A percentile compares a stretch with the other conserved stretches of the same genome.
Conservation (phyloP, 2,113 vertebrate species). For the Ailurus styani region DNA sequence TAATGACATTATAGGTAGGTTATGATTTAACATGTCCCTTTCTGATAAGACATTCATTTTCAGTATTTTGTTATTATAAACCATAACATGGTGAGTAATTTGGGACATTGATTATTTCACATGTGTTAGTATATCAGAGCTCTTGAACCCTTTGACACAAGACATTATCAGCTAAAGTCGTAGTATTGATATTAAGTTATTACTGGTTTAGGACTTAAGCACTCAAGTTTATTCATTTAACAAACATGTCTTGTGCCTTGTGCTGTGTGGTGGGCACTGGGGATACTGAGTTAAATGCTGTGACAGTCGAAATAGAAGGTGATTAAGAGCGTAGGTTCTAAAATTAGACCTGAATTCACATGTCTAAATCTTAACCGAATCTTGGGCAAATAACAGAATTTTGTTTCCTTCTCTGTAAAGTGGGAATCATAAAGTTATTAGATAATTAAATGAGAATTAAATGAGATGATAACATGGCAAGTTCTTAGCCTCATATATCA, state of each 20-base stretch:
- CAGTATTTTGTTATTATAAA: neutral
- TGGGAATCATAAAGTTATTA: neutral
- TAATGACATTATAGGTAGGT: neutral
- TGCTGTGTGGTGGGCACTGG: neutral
- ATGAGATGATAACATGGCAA: neutral
- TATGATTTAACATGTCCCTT: neutral
- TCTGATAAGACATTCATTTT: neutral
- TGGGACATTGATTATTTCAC: neutral
- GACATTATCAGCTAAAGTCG: neutral
- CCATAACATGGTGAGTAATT: neutral
- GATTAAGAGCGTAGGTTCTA: neutral
- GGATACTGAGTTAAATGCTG: neutral
- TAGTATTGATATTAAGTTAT: neutral
- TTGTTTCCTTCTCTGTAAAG: neutral
- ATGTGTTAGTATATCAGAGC: neutral
- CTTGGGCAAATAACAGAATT: neutral
- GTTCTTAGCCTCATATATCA: neutral
- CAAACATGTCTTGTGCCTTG: neutral
- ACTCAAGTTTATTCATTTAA: slow-evolving; percentile 2
- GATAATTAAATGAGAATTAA: neutral
- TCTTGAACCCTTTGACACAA: neutral
- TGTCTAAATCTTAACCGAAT: neutral
- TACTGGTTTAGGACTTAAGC: neutral
- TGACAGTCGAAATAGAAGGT: neutral
- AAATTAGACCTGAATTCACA: neutral